Evolutionary conservation across 2,888 invertebrate genomes (phyloP), one percentile per base, ranked within the genome.

Genomic region (Diogma glabrata): DNA sequence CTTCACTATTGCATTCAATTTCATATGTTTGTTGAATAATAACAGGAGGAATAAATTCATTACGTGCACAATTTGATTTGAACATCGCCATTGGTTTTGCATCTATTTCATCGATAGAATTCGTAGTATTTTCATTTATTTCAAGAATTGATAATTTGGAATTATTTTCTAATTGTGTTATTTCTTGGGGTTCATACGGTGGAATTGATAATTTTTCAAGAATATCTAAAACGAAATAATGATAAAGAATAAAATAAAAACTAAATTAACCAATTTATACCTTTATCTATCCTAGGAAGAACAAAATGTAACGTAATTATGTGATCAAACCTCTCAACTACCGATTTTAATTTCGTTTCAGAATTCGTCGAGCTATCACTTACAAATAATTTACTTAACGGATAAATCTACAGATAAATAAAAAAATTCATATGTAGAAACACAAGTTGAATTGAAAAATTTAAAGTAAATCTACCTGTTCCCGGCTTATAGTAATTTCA

Each of bases 1-100:
- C 84, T 63, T 85, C 84, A 58, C 83, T 83, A 59, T 82, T 81
- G 61, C 82, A 82, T 60, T 84, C 83, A 43, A 60, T 24, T 24
- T 38, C 38, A n/a, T n/a, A 38, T 26, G 17, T 36, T 23, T 43
- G 10, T 10, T n/a, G n/a, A n/a, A n/a, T n/a, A n/a, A n/a, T n/a
- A n/a, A n/a, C n/a, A n/a, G n/a, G n/a, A n/a, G n/a, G 26, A 38
- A 30, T n/a, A n/a, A n/a, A n/a, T n/a, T n/a, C n/a, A n/a, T n/a
- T n/a, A n/a, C n/a, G n/a, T n/a, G n/a, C n/a, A n/a, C n/a, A n/a
- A n/a, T n/a, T n/a, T n/a, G n/a, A n/a, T n/a, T n/a, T n/a, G n/a
- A n/a, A n/a, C n/a, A 40, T 30, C 53, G 45, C 45, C 28, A 24
- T 17, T 54, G 58, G 57, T 55, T 60, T 59, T n/a, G 57, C 38